Evolutionary conservation across 2,113 vertebrate genomes (phyloP), one percentile per base, ranked within the genome.

Genomic region (Spea multiplicata): DNA sequence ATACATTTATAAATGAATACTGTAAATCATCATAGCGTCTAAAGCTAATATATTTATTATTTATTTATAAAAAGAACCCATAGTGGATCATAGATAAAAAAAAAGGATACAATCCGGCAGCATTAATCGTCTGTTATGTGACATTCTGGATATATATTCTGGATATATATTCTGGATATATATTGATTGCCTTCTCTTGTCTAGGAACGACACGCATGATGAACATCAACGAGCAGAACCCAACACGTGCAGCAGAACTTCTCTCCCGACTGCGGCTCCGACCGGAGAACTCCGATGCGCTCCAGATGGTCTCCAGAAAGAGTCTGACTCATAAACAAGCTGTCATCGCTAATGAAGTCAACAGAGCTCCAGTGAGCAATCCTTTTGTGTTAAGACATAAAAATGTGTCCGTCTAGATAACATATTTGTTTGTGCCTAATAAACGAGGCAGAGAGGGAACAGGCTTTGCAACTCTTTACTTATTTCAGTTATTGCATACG

Each of bases 251-350:
- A 69, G 75, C 82, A 73, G 59, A 64, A 48, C 45, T 83, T 68
- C 0, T 74, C 4, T 82, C 83, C 73, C 55, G 0, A 17, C 83
- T 88, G 13, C 4, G 0, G 59, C 78, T 82, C 73, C 57, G 49
- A 74, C 57, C 82, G 74, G 76, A 82, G 12, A 82, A 73, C 7
- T 10, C 84, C 50, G 83, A 86, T 50, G 73, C 83, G n/a, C 66
- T 83, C 55, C 80, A 82, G 50, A 55, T 78, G 81, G 71, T 66
- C 48, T 70, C 78, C 74, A 59, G 64, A 76, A 82, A 14, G 8
- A 61, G 14, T 59, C 8, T 7, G 8, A 49, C 0, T 4, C 67
- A n/a, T 57, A 55, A 72, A 46, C 66, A 0, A 0, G 8, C 55
- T 74, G 76, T 55, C 14, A 65, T 65, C 46, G 17, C 4, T 71